phyloP scores from a whole-genome alignment of 1,140 invertebrate species.

The Lamellibrachia luymesi region DNA sequence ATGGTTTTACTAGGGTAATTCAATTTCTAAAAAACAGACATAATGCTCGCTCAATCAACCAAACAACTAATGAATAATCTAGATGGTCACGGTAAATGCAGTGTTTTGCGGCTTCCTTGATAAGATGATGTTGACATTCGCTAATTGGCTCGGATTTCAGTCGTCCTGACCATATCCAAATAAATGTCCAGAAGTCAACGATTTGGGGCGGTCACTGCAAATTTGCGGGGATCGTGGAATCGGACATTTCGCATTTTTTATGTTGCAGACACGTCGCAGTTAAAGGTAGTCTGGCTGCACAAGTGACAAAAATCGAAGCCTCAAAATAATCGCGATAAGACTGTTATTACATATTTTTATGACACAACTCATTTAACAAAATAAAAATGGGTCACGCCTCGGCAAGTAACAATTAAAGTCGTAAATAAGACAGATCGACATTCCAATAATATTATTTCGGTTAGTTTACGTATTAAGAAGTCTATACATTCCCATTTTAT shows the following conservation, averaged over 20 bases:
- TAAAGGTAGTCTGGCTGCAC: too few relatives aligned
- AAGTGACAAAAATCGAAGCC: background rate
- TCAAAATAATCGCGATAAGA: background rate
- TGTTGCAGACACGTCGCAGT: too few relatives aligned
- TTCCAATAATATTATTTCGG: too few relatives aligned
- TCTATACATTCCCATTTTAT: too few relatives aligned
- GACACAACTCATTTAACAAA: too few relatives aligned
- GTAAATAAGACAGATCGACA: too few relatives aligned
- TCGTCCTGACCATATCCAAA: background rate
- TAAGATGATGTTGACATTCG: too few relatives aligned
- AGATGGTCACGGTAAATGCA: background rate
- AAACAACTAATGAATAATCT: background rate
- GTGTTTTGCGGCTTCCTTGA: background rate
- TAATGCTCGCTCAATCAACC: background rate
- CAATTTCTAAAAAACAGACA: background rate
- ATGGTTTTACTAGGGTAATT: background rate
- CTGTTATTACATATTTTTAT: too few relatives aligned
- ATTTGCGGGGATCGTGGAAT: background rate
- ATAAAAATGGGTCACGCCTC: too few relatives aligned
- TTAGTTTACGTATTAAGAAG: too few relatives aligned
- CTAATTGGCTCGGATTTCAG: background rate
- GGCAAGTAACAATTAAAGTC: too few relatives aligned
- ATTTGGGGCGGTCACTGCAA: conserved; percentile 3
- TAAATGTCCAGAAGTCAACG: background rate
- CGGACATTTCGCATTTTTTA: background rate